These are phyloP conservation scores for Eupeodes luniger DNA, from an alignment of 2,888 invertebrate genomes.

Conservation along the genomic window DNA sequence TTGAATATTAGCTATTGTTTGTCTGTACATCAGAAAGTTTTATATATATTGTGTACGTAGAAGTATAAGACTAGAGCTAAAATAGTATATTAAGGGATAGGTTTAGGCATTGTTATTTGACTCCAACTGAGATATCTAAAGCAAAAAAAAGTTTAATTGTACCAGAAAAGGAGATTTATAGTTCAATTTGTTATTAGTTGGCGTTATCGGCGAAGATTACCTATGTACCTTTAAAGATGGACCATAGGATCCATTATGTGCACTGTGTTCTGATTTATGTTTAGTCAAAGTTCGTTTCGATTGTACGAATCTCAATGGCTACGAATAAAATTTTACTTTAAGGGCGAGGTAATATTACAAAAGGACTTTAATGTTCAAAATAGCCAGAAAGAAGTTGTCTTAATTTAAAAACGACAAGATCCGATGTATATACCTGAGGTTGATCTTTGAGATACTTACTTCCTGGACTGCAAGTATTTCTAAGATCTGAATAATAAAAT, in stretches of 20 bases:
- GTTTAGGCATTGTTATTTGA: conserved; percentile 30
- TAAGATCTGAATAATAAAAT: too few species aligned
- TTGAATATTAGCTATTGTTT: conserved; percentile 14
- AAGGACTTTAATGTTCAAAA: background rate
- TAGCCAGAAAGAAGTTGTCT: background rate
- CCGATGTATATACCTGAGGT: too few species aligned
- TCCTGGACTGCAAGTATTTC: too few species aligned
- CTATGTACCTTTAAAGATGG: too few species aligned
- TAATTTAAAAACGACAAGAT: too few species aligned
- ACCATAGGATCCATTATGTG: too few species aligned
- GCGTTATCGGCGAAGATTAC: background rate
- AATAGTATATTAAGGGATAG: background rate
- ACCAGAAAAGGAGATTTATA: conserved; percentile 10
- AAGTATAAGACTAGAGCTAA: too few species aligned
- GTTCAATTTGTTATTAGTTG: conserved; percentile 15
- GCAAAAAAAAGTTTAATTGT: conserved; percentile 19
- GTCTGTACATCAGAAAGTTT: too few species aligned
- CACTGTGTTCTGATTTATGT: background rate
- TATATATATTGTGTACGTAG: too few species aligned
- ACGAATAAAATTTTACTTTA: background rate
- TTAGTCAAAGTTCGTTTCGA: conserved; percentile 9
- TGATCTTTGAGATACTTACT: too few species aligned
- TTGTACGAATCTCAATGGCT: conserved; percentile 43
- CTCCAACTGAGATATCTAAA: conserved; percentile 17
- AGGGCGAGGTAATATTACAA: background rate